Base-by-base conservation (phyloP, 2,797 vertebrate species). In the Kryptopterus vitreolus region DNA sequence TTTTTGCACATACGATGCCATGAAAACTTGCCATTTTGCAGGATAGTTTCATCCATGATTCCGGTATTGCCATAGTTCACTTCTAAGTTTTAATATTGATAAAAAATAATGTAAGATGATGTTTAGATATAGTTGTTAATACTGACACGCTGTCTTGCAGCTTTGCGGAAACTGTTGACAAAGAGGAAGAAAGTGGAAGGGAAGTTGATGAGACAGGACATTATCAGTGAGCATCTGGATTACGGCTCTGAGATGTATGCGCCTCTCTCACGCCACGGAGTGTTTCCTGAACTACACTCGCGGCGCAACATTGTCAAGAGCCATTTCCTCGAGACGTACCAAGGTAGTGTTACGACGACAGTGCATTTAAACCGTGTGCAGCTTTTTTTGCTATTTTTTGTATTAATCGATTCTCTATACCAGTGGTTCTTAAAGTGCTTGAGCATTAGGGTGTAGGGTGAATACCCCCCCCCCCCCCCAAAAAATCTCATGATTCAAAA, bases 151-250 rank as follows among this genome's bases (percentile, higher is more conserved):
- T 73, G 58, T 24, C 1, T 81, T 5, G 50, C 74, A 98, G 98
- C 89, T 22, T 87, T 97, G 81, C 95, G 96, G 86, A 98, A 95
- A 85, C 83, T 99, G 79, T 86, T 90, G 69, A 87, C 83, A 29
- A 93, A 92, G 81, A 87, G 91, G 22, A 93, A 87, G 82, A 94
- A 94, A 71, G 77, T 94, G 48, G 92, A 94, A 83, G 92, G 89
- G 77, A 96, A 93, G 82, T 72, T 93, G 66, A 83, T 94, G 68
- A 92, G 85, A 70, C 87, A 87, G 65, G 90, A 94, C 81, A 88
- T 95, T 77, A 90, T 95, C 82, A 87, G 80, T 70, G 92, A 94
- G 3, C 94, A 92, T 65, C 84, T 80, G 9, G 88, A 95, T 79
- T 93, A 91, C 76, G 89, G 88, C 1, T 94, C 94, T 55, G 91